Percentiles rank a stretch among this genome's conserved stretches.
Conservation (phyloP, 2,797 vertebrate species). For the Lepus oiostolus region DNA sequence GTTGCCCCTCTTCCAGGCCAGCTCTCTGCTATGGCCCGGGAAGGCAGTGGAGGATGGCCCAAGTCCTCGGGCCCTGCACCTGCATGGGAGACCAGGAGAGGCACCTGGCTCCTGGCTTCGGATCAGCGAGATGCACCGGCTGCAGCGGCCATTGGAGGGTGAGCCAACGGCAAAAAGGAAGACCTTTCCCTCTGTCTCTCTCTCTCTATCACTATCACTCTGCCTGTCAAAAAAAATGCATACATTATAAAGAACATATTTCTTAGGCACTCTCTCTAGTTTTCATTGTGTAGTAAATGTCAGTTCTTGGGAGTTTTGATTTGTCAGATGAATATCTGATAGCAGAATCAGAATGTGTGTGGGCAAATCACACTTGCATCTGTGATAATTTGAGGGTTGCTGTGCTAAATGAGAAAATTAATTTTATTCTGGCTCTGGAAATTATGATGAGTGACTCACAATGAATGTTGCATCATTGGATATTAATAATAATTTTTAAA, state of each 20-base stretch:
- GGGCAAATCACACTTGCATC: conserved; percentile 67
- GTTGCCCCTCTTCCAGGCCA: too few species aligned
- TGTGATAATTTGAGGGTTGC: conserved; percentile 74
- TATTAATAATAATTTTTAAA: conserved; percentile 79
- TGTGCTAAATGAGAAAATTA: conserved; percentile 69
- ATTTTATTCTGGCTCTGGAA: conserved; percentile 72
- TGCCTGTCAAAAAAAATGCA: background rate
- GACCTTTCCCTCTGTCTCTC: too few species aligned
- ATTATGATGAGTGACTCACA: conserved; percentile 76
- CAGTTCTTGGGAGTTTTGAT: conserved; percentile 71
- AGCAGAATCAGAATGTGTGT: conserved; percentile 67
- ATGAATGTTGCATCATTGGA: conserved; percentile 73
- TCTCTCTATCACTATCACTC: too few species aligned
- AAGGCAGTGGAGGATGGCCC: too few species aligned
- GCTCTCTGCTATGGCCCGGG: too few species aligned
- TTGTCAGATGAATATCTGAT: conserved; percentile 69
- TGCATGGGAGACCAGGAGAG: too few species aligned
- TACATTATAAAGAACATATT: conserved; percentile 48
- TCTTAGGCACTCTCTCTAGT: conserved; percentile 53
- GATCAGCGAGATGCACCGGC: too few species aligned
- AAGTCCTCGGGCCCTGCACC: too few species aligned
- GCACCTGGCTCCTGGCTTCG: too few species aligned
- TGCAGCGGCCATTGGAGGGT: too few species aligned
- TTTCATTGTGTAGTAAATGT: conserved; percentile 71
- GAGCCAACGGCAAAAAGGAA: too few species aligned